Evolutionary conservation across 2,888 invertebrate genomes (phyloP), one percentile per base, ranked within the genome.

Genomic region (Trachelus stipa): DNA sequence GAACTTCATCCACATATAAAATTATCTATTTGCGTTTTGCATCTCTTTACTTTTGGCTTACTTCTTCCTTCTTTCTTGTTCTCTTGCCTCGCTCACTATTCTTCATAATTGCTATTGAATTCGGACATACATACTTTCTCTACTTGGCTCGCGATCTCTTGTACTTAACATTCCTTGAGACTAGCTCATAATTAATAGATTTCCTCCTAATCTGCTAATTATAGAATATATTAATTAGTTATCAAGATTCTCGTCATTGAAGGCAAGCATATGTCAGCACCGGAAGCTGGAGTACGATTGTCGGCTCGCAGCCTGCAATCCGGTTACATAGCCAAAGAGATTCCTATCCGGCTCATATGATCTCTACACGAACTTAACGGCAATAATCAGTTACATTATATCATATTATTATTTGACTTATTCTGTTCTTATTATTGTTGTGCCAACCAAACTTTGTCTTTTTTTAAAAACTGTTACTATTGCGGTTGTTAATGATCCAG

Each of bases 151-250:
- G 85, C 83, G 77, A 84, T 87, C 84, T 83, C 87, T 90, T 90
- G 89, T 90, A 90, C 88, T 90, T 86, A 83, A 88, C 85, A 87
- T 87, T 85, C 85, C 83, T 77, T 85, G 88, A 89, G 88, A 86
- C 88, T 88, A 87, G 88, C 88, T 89, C 87, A 85, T 87, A 78
- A 82, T 81, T 78, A 77, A 80, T 83, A 85, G 79, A 79, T 79
- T 79, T 79, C 80, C 76, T 79, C 76, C 79, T 79, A 77, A 81
- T 76, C 73, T 77, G 76, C 80, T 82, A 83, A 82, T 81, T 84
- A 81, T 84, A 82, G 78, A 81, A 35, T 85, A 82, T 86, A 81
- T 81, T 82, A 79, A 80, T 81, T 34, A 56, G n/a, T 82, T 34
- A 81, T 84, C 80, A 81, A 83, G 81, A 80, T 83, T 82, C 56